phyloP scores from a whole-genome alignment of 2,888 invertebrate species.

The Rhopalosiphum nymphaeae region DNA sequence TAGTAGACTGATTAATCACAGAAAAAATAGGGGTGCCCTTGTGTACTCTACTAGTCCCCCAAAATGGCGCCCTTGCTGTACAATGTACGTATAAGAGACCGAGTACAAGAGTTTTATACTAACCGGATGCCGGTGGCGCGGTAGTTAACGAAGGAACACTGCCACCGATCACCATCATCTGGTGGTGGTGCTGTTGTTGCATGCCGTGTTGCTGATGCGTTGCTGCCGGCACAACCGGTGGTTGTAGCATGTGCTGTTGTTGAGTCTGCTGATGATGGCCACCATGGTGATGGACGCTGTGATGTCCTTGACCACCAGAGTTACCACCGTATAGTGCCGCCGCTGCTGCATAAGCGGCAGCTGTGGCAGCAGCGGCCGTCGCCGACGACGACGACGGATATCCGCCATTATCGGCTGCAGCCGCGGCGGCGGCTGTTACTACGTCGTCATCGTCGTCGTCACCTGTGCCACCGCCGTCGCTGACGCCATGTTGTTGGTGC shows the following conservation, averaged over 20 bases:
- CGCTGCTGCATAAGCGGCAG: constrained; percentile 70
- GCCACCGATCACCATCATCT: constrained; percentile 79
- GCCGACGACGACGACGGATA: constrained; percentile 35
- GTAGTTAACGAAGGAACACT: constrained; percentile 72
- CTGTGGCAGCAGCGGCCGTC: constrained; percentile 71
- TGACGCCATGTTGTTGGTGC: not conserved
- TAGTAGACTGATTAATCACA: not conserved
- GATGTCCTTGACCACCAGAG: constrained; percentile 70
- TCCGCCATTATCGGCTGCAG: not conserved
- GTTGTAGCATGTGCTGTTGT: constrained; percentile 27
- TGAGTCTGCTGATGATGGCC: constrained; percentile 1
- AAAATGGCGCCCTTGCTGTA: not conserved
- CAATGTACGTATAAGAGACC: not conserved
- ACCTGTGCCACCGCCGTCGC: not conserved
- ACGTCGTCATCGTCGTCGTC: constrained; percentile 14
- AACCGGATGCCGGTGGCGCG: constrained; percentile 71
- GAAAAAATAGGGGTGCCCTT: not conserved
- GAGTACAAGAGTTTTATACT: not conserved
- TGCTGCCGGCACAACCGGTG: not conserved
- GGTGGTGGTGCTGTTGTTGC: constrained; percentile 69
- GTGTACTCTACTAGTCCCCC: not conserved
- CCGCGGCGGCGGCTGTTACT: not conserved
- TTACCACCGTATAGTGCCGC: constrained; percentile 72
- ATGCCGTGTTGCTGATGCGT: constrained; percentile 26
- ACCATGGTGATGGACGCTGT: constrained; percentile 18